A percentile compares a stretch with the other conserved stretches of the same genome.
Evolutionary conservation across 2,888 invertebrate genomes (phyloP).

Genomic region (Tetropium fuscum): DNA sequence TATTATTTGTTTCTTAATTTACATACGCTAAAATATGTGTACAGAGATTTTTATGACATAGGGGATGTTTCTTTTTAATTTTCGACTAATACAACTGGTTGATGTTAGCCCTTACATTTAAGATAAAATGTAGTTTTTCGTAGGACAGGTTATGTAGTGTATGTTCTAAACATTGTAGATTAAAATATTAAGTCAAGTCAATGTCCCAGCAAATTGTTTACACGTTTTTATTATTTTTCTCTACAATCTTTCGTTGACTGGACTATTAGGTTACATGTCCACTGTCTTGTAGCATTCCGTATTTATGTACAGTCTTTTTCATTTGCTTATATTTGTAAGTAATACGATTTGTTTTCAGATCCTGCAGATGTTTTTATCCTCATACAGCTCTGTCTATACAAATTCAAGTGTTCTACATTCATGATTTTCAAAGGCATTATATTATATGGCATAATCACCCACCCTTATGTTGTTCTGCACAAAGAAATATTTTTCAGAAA

Average conservation of each 20-base stretch:
- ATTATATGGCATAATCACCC: no score
- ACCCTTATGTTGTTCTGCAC: no score
- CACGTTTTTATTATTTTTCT: constrained; percentile 11
- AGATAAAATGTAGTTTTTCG: constrained; percentile 15
- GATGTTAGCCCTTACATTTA: constrained; percentile 17
- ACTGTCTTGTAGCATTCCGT: constrained; percentile 34
- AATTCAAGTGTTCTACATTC: no score
- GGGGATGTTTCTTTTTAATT: constrained; percentile 13
- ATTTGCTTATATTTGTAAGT: constrained; percentile 33
- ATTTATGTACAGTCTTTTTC: constrained; percentile 40
- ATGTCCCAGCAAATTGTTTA: background rate
- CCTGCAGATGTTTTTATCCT: no score
- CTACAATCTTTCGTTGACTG: no score
- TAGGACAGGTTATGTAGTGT: constrained; percentile 15
- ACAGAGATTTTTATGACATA: constrained; percentile 9
- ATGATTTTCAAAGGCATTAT: no score
- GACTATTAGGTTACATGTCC: constrained; percentile 24
- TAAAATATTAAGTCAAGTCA: constrained; percentile 1
- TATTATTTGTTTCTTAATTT: constrained; percentile 10
- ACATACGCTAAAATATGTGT: constrained; percentile 16
- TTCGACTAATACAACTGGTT: constrained; percentile 18
- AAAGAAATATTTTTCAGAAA: no score
- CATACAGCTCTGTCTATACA: no score
- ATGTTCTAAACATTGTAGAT: constrained; percentile 19
- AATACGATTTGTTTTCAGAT: constrained; percentile 33